phyloP scores from a whole-genome alignment of 2,113 vertebrate species.

The sheep (Ovis aries) region DNA sequence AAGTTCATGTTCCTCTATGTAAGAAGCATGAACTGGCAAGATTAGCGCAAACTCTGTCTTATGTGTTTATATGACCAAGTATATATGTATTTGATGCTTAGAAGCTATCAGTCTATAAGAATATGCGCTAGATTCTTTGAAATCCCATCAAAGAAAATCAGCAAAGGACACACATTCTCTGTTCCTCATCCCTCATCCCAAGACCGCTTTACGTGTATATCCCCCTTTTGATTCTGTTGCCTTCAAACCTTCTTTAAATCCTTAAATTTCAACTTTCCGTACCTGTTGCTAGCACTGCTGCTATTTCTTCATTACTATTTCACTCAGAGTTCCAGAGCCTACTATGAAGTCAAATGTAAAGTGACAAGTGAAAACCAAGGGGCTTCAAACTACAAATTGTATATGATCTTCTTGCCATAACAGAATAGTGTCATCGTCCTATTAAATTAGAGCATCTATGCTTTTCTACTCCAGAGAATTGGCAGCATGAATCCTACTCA shows the following conservation, averaged over 20 bases:
- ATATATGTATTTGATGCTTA: neutral
- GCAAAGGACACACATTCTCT: constrained; percentile 21
- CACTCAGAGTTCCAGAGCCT: neutral
- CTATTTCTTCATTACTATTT: constrained; percentile 46
- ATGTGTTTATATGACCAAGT: neutral
- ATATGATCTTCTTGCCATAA: constrained; percentile 56
- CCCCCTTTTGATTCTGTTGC: constrained; percentile 25
- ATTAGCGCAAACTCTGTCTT: neutral
- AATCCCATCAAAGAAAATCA: constrained; percentile 39
- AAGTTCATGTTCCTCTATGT: neutral
- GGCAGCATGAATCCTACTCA: neutral
- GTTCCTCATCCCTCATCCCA: neutral
- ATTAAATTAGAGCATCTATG: constrained; percentile 31
- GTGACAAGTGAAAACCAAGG: constrained; percentile 59
- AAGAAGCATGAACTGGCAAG: neutral
- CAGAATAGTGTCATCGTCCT: constrained; percentile 49
- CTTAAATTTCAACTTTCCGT: neutral
- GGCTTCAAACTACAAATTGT: constrained; percentile 56
- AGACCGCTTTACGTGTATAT: neutral
- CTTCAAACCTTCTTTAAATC: neutral
- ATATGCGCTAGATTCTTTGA: constrained; percentile 37
- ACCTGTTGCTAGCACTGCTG: constrained; percentile 3
- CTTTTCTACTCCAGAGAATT: constrained; percentile 43
- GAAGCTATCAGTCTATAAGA: neutral
- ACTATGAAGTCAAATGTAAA: constrained; percentile 49